phyloP scores from a whole-genome alignment of 2,888 invertebrate genomes.

The Agrotis puta region DNA sequence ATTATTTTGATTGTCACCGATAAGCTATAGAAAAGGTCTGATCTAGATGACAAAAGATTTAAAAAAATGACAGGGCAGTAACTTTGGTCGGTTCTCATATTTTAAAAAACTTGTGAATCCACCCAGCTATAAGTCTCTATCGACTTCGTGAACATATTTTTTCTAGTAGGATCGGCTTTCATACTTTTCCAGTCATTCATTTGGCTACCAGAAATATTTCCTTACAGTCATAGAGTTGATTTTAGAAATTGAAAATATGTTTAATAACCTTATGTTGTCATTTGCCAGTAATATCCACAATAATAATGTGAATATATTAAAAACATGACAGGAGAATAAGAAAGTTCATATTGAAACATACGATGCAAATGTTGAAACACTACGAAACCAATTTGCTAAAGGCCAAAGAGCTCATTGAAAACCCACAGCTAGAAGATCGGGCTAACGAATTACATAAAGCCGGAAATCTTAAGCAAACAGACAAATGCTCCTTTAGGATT shows the following conservation, averaged over 20 bases:
- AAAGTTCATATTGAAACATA: conserved; percentile 21
- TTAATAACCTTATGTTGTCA: not conserved
- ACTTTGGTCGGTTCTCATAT: not conserved
- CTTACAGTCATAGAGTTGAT: not conserved
- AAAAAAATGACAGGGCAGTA: not conserved
- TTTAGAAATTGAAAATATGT: not conserved
- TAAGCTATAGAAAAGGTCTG: not conserved
- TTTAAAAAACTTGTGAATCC: not conserved
- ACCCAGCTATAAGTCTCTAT: too few species aligned
- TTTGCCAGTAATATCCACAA: not conserved
- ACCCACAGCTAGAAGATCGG: not conserved
- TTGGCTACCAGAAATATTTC: not conserved
- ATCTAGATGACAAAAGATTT: not conserved
- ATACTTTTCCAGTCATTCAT: not conserved
- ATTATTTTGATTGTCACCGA: not conserved
- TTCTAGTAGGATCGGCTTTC: not conserved
- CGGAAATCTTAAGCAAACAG: not conserved
- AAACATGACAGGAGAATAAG: not conserved
- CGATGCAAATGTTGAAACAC: conserved; percentile 14
- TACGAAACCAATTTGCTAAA: conserved; percentile 39
- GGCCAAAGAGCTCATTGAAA: conserved; percentile 1
- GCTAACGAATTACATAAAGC: conserved; percentile 8
- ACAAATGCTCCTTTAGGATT: not conserved
- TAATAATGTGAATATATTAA: conserved; percentile 17
- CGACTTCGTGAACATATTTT: not conserved